Conservation (phyloP, 30 jellyfish, hydroid and myxozoan genomes). For the Chrysaora quinquecirrha region DNA sequence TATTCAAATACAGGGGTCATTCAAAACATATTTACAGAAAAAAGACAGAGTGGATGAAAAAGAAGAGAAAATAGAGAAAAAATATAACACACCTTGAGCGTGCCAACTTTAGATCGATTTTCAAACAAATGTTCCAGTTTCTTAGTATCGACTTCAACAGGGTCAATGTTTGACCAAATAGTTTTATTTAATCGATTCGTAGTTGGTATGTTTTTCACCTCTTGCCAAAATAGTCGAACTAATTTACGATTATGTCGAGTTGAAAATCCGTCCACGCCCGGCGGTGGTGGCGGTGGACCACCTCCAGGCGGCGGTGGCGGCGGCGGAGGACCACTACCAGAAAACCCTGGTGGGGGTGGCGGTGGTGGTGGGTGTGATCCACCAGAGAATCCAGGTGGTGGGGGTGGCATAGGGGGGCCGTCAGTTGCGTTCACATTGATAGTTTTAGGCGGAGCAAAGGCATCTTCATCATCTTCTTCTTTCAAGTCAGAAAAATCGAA, state of each 20-base stretch:
- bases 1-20: no score
- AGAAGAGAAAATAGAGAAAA: no score
- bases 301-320: slow-evolving; percentile 97
- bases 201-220: slow-evolving; percentile 71
- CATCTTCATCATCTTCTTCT: slow-evolving; percentile 94
- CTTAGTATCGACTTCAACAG: slow-evolving; percentile 95
- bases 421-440: slow-evolving; percentile 26
- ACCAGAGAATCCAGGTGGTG: slow-evolving; percentile 79
- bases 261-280: slow-evolving; percentile 57
- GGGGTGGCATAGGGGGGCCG: slow-evolving; percentile 86
- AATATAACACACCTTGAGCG: slow-evolving; percentile 81
- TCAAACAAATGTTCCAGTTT: slow-evolving; percentile 97
- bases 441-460: slow-evolving; percentile 74
- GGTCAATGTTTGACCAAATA: slow-evolving; percentile 82
- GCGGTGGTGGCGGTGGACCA: slow-evolving; percentile 83
- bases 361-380: slow-evolving; percentile 92
- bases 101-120: slow-evolving; percentile 84
- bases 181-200: slow-evolving; percentile 72
- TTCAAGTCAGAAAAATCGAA: slow-evolving; percentile 94
- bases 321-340: slow-evolving; percentile 61
- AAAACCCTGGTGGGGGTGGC: slow-evolving; percentile 80
- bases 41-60: no score
- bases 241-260: slow-evolving; percentile 73
- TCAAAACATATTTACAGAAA: no score
- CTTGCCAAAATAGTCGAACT: slow-evolving; percentile 98